phyloP scores from a whole-genome alignment of 2,888 invertebrate species.

The Sphecodes monilicornis region DNA sequence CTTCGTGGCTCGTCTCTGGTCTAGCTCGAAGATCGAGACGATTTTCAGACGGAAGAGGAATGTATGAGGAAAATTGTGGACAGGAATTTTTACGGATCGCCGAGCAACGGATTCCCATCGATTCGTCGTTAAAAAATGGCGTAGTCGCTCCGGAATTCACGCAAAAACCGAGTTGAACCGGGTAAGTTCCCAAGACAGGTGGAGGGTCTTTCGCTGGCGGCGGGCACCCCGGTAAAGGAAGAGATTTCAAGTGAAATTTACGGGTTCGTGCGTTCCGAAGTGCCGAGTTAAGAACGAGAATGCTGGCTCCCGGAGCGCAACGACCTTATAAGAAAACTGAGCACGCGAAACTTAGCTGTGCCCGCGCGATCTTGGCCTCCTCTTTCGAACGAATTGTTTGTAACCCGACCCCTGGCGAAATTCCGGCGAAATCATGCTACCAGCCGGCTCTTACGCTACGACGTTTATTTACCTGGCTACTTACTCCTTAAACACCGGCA shows the following conservation, averaged over 20 bases:
- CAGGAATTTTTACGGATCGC: not conserved
- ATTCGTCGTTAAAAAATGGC: conserved; percentile 37
- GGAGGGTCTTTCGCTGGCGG: conserved; percentile 32
- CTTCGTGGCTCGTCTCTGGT: not conserved
- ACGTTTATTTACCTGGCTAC: conserved; percentile 2
- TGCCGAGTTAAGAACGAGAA: conserved; percentile 68
- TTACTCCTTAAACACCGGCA: not conserved
- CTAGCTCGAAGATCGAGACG: not conserved
- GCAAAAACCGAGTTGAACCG: conserved; percentile 41
- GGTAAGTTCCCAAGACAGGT: conserved; percentile 42
- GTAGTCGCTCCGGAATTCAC: conserved; percentile 20
- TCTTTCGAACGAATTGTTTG: not conserved
- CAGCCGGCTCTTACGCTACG: not conserved
- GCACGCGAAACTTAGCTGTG: conserved; percentile 27
- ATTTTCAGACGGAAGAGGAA: not conserved
- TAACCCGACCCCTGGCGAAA: not conserved
- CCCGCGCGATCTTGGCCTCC: not conserved
- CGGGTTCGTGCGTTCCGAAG: conserved; percentile 65
- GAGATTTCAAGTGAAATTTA: conserved; percentile 67
- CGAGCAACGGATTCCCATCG: not conserved
- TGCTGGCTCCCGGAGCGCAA: conserved; percentile 52
- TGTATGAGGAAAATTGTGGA: too few relatives aligned
- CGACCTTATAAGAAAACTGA: conserved; percentile 47
- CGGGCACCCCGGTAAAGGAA: conserved; percentile 45
- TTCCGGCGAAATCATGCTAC: conserved; percentile 3